Percentiles rank a stretch among this genome's conserved stretches.
Evolutionary conservation across 1,140 invertebrate species (phyloP).

Genomic region (Drosophila hydei): DNA sequence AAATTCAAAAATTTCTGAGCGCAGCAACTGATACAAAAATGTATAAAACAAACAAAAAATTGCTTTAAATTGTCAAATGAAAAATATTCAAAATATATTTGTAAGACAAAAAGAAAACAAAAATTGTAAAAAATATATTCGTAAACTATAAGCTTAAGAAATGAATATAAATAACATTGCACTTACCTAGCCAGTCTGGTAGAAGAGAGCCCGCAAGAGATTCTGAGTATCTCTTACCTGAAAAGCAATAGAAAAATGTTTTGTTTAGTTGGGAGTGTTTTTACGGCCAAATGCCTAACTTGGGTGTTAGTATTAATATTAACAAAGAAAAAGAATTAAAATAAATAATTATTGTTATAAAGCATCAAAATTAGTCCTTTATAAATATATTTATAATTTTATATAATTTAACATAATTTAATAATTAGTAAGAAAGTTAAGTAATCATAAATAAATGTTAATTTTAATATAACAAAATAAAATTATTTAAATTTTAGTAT

Average conservation of each 20-base stretch:
- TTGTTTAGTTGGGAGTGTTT: conserved; percentile 29
- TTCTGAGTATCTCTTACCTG: conserved; percentile 85
- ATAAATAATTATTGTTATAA: background rate
- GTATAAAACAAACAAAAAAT: conserved; percentile 13
- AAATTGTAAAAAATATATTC: background rate
- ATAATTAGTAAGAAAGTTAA: too few relatives aligned
- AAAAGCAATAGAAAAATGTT: conserved; percentile 55
- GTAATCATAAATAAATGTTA: background rate
- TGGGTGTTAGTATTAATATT: conserved; percentile 11
- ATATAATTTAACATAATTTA: too few relatives aligned
- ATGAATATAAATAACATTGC: conserved; percentile 60
- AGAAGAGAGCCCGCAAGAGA: conserved; percentile 84
- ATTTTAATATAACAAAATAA: too few relatives aligned
- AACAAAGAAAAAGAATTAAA: background rate
- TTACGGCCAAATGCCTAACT: conserved; percentile 26
- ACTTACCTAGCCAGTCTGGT: conserved; percentile 84
- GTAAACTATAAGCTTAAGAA: conserved; percentile 69
- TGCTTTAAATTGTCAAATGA: background rate
- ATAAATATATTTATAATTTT: background rate
- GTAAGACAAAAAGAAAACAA: conserved; percentile 9
- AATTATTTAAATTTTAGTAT: too few relatives aligned
- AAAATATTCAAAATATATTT: conserved; percentile 43
- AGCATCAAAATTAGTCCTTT: background rate
- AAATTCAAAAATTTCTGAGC: conserved; percentile 46
- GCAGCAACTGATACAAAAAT: conserved; percentile 58